Percentiles rank a stretch among this genome's conserved stretches.
Conservation (phyloP, 2,113 vertebrate genomes). For the Ctenodactylus gundi region DNA sequence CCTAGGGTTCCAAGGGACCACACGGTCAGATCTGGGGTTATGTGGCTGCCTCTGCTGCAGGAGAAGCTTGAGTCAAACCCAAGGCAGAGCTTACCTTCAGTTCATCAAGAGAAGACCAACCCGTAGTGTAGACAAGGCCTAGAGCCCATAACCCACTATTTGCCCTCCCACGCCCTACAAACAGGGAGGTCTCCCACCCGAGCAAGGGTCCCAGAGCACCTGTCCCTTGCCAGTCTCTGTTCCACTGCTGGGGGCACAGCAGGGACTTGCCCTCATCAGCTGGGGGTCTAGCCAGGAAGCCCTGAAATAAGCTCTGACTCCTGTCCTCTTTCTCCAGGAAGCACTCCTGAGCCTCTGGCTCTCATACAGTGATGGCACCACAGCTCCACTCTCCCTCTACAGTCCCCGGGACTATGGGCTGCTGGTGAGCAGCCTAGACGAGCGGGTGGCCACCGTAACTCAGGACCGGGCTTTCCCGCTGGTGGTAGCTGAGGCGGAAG, state of each 20-base stretch:
- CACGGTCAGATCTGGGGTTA: background rate
- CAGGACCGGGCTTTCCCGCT: slow-evolving; percentile 92
- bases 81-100: background rate
- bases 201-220: background rate
- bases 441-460: slow-evolving; percentile 90
- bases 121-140: background rate
- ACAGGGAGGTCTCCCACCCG: background rate
- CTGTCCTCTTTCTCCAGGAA: slow-evolving; percentile 85
- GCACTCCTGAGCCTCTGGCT: slow-evolving; percentile 96
- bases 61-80: background rate
- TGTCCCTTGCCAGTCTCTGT: background rate
- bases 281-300: background rate
- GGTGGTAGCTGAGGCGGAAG: slow-evolving; percentile 93
- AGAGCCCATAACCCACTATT: too few species aligned
- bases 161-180: background rate
- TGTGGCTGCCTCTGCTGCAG: background rate
- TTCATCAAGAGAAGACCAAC: background rate
- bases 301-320: background rate
- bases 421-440: slow-evolving; percentile 91
- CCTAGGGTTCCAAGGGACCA: too few species aligned
- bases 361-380: slow-evolving; percentile 96
- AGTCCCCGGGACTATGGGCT: slow-evolving; percentile 97
- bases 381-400: slow-evolving; percentile 91
- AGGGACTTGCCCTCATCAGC: background rate
- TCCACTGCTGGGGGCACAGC: background rate